Evolutionary conservation across 2,888 invertebrate genomes (phyloP), one percentile per base, ranked within the genome.

Genomic region (Megastigmus dorsalis): DNA sequence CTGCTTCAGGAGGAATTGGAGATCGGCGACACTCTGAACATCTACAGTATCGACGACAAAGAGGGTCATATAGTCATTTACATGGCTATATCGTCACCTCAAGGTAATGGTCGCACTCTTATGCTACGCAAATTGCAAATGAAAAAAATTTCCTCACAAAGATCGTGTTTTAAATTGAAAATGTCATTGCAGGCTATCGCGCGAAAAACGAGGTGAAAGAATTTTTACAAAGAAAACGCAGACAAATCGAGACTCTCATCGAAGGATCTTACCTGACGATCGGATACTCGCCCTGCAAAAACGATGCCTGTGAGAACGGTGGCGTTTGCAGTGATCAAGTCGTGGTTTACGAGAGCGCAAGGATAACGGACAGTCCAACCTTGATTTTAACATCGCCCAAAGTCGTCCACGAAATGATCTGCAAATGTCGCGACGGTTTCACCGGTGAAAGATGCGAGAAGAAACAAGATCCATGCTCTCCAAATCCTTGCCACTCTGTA

Each of bases 391-490:
- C 97, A 20, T 94, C 96, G 0, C 96, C 97, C 0, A 88, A 92
- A 48, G 92, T 97, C 0, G 90, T 91, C 7, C 94, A 96, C 84
- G 94, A 94, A 78, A 94, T 93, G 85, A 90, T 89, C 2, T 97
- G 97, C 85, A 92, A 93, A 78, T 97, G 97, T 84, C 91, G 92
- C 0, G 94, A 95, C 77, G 95, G 96, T 50, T 97, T 95, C 84
- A 94, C 93, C 13, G 97, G 97, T 0, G 90, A 90, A 0, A 92
- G 93, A 74, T 97, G 97, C 87, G 95, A 95, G 82, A 93, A 93
- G 82, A 91, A 95, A 6, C 95, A 96, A 89, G 96, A 97, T 89
- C 98, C 98, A 0, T 97, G 97, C 84, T 91, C 93, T 26, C 95
- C 96, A 0, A 96, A 94, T 85, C 97, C 97, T 3, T 98, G 98